Base-by-base conservation (phyloP, 2,888 invertebrate genomes). In the Dyspetes luteomarginatus region DNA sequence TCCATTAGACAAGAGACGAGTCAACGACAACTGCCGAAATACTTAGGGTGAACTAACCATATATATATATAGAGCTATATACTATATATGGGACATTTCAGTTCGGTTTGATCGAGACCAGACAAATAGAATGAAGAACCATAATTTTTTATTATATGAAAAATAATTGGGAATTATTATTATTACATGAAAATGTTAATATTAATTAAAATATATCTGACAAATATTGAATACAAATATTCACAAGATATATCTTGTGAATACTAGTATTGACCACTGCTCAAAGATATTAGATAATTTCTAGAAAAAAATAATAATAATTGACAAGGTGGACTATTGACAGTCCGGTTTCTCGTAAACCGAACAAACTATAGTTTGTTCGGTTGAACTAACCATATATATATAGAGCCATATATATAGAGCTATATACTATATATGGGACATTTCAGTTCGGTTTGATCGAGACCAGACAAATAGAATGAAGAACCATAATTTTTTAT, bases 1-100 rank as follows among this genome's bases (percentile, higher is more conserved):
- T 9, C 43, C 30, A 41, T 36, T 22, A 26, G 26, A 74, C 58
- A 43, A 36, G 36, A 3, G 48, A 7, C 28, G 36, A 58, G 36
- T 56, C 24, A 74, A 58, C 64, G 52, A 36, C 9, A 64, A 45
- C 26, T 17, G 28, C 41, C 43, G 52, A 73, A 30, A 73, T 64
- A 73, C 28, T 36, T 36, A 36, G 36, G 36, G 36, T 1, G 36
- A 1, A 12, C 36, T 36, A 36, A 36, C 9, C 7, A 36, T 12
- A 12, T 36, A 36, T 36, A 36, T 12, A 12, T 36, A 36, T 36
- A 36, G 36, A 36, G 9, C 7, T 12, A 36, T 12, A 0, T 36
- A 1, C 2, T 36, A 36, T 12, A 36, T 36, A 36, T 36, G 36
- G 12, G 9, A 36, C 9, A 36, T 36, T 36, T 12, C 36, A 7